Evolutionary conservation across 2,797 vertebrate genomes (phyloP).

Genomic region (Cossypha heuglini): DNA sequence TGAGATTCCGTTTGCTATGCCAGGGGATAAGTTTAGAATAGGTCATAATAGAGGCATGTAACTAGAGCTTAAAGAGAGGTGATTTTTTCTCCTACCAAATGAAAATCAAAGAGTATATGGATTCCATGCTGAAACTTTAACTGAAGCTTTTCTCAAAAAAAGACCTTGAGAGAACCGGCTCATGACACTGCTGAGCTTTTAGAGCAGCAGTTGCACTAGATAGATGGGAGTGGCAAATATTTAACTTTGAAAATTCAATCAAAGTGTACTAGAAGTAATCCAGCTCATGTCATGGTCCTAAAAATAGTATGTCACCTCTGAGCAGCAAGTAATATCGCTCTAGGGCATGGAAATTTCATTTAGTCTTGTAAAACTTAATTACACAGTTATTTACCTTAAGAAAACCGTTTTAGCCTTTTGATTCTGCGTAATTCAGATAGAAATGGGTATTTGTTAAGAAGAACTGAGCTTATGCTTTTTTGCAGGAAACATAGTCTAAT

Average conservation of each 20-base stretch:
- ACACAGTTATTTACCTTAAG: neutral
- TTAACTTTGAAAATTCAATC: slow-evolving; percentile 19
- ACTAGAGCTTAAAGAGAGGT: slow-evolving; percentile 59
- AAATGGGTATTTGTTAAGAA: neutral
- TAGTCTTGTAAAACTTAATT: neutral
- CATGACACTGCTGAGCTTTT: neutral
- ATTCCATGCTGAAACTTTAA: neutral
- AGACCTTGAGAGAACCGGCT: neutral
- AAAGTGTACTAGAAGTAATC: slow-evolving; percentile 27
- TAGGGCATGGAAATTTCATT: neutral
- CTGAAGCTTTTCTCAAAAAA: neutral
- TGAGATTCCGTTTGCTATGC: slow-evolving; percentile 64
- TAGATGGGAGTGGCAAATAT: neutral
- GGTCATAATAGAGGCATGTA: slow-evolving; percentile 63
- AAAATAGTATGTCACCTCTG: slow-evolving; percentile 55
- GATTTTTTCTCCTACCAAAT: slow-evolving; percentile 39
- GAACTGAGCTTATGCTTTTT: neutral
- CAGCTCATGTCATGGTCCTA: slow-evolving; percentile 10
- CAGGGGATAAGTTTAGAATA: slow-evolving; percentile 70
- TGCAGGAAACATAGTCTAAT: neutral
- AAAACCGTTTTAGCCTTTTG: neutral
- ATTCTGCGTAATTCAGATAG: neutral
- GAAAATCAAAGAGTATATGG: neutral
- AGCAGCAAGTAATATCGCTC: neutral
- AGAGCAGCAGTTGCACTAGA: neutral